Evolutionary conservation across 1,140 invertebrate species (phyloP), one percentile per base, ranked within the genome.

Genomic region (Aphaenogaster rudis): DNA sequence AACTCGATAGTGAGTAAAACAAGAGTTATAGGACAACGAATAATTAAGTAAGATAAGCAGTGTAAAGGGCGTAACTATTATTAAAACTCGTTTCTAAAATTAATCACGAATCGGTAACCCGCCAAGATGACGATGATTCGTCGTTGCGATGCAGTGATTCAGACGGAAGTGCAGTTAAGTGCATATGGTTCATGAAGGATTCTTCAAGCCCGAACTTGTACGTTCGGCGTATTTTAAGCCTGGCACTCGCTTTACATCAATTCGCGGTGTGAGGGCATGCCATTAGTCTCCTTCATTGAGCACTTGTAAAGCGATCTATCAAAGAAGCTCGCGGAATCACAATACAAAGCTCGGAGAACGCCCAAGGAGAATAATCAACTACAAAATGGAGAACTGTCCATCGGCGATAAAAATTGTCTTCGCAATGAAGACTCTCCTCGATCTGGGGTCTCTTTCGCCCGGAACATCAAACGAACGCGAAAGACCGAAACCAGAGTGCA

Each of bases 241-340:
- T 76, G 80, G 69, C 69, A 84, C 67, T 82, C 39, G 67, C 39
- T 17, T 74, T 71, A 33, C 67, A 82, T 72, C 80, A 74, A 72
- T 81, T 57, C 50, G 69, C 39, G 54, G 42, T 15, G 50, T 45
- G 52, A 42, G 39, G 52, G 66, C 9, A 74, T 84, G 17, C 69
- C 52, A 84, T 84, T 61, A 84, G 33, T 84, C 80, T 84, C 69
- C n/a, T 76, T 84, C 80, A 76, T 84, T 84, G 69, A 76, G 57
- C 80, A 59, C 54, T 84, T 48, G 80, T 84, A 76, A 76, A 84
- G 54, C 57, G 42, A 76, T 84, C 54, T 63, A 36, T 84, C 80
- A 84, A 76, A 39, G 54, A 74, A 71, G 11, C 28, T 61, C 80
- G 15, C 17, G n/a, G 63, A 67, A 69, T 54, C 67, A 45, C 39